phyloP scores from a whole-genome alignment of 2,797 vertebrate genomes.

The Rhabdophis nuchalis region DNA sequence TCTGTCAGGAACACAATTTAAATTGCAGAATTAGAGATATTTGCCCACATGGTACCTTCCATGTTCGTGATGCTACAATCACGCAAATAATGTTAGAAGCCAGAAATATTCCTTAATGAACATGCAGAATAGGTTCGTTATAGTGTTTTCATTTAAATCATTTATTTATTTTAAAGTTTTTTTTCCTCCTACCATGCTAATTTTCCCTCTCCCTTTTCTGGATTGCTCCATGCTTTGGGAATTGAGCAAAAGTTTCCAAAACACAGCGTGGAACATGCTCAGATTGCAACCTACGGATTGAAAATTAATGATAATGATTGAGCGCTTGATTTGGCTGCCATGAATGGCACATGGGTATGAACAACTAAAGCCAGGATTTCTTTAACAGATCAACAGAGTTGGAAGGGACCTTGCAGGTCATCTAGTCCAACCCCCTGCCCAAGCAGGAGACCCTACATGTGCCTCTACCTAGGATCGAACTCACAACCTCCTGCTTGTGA shows the following conservation, averaged over 20 bases:
- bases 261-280: background rate
- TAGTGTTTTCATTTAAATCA: background rate
- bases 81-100: background rate
- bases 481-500: no score
- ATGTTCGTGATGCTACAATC: background rate
- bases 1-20: background rate
- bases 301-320: background rate
- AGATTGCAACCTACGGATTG: background rate
- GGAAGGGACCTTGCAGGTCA: no score
- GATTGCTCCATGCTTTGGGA: background rate
- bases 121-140: background rate
- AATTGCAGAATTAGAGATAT: background rate
- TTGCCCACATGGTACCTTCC: background rate
- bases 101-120: background rate
- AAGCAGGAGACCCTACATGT: no score
- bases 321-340: background rate
- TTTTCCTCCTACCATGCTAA: background rate
- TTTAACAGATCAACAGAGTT: no score
- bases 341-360: background rate
- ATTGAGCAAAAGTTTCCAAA: background rate
- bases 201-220: background rate
- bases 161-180: background rate
- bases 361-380: constrained; percentile 22
- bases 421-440: no score
- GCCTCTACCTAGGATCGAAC: no score